Conservation (phyloP, 2,888 invertebrate species). For the Trissoscelio sp. region DNA sequence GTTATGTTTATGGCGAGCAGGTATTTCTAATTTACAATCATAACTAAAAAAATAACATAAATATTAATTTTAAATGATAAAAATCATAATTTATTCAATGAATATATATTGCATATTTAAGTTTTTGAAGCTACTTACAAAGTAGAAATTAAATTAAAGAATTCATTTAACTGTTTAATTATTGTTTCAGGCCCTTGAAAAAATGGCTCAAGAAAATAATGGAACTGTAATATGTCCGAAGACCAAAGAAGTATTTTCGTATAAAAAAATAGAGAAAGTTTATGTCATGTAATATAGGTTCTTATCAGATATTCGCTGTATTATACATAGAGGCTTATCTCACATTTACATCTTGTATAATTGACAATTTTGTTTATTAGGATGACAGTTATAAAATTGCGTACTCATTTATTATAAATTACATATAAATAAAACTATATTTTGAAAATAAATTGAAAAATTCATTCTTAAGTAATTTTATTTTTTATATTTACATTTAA, state of each 20-base stretch:
- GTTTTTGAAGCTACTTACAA: too few relatives aligned
- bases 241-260: slow-evolving; percentile 95
- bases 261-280: slow-evolving; percentile 97
- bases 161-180: too few relatives aligned
- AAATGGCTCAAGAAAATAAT: slow-evolving; percentile 95
- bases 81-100: neutral
- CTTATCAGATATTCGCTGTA: slow-evolving; percentile 72
- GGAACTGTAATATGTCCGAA: slow-evolving; percentile 97
- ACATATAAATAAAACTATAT: slow-evolving; percentile 46
- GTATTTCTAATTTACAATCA: too few relatives aligned
- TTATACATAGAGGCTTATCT: slow-evolving; percentile 71
- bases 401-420: slow-evolving; percentile 25
- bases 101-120: too few relatives aligned
- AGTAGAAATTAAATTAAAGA: neutral
- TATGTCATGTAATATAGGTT: slow-evolving; percentile 93
- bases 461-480: neutral
- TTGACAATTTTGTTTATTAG: slow-evolving; percentile 38
- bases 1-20: slow-evolving; percentile 97
- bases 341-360: slow-evolving; percentile 39
- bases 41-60: too few relatives aligned
- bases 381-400: slow-evolving; percentile 20
- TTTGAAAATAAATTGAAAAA: slow-evolving; percentile 21
- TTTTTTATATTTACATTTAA: neutral
- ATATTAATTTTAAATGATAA: slow-evolving; percentile 68
- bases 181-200: slow-evolving; percentile 92